Percentiles rank a stretch among this genome's conserved stretches.
Conservation (phyloP, 2,888 invertebrate genomes). For the Iselma pallidipennis region DNA sequence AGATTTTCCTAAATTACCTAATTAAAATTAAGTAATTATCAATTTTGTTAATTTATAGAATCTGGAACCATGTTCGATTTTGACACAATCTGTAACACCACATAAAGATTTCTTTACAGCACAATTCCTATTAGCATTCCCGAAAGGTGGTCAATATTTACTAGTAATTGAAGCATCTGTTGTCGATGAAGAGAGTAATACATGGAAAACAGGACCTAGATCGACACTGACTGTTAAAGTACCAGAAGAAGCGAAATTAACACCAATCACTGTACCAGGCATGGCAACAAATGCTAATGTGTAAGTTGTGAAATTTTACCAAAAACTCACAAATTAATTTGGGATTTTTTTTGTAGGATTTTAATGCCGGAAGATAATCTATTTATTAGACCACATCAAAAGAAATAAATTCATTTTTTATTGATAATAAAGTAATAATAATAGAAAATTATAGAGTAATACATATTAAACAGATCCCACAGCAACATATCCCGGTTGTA, state of each 20-base stretch:
- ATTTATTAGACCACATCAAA: conserved; percentile 46
- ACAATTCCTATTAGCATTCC: conserved; percentile 82
- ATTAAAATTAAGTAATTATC: not conserved
- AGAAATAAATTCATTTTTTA: conserved; percentile 32
- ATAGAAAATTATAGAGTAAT: too few relatives aligned
- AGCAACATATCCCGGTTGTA: conserved; percentile 7
- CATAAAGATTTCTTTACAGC: conserved; percentile 94
- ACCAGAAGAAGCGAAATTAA: conserved; percentile 62
- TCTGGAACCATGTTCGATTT: conserved; percentile 52
- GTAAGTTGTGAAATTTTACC: conserved; percentile 39
- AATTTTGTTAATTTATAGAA: conserved; percentile 44
- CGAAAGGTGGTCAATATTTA: conserved; percentile 69
- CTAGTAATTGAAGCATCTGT: conserved; percentile 85
- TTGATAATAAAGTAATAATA: too few relatives aligned
- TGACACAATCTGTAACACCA: conserved; percentile 83
- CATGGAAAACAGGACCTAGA: conserved; percentile 90
- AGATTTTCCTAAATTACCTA: not conserved
- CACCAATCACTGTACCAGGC: conserved; percentile 52
- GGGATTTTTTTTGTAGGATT: conserved; percentile 46
- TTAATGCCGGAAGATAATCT: conserved; percentile 52
- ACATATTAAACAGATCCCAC: conserved; percentile 15
- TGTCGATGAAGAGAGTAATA: conserved; percentile 78
- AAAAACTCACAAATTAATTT: not conserved
- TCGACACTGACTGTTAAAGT: conserved; percentile 77
- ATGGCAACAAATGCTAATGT: conserved; percentile 52